Evolutionary conservation across 1,140 invertebrate genomes (phyloP).

Genomic region (Lepidotrigona ventralis): DNA sequence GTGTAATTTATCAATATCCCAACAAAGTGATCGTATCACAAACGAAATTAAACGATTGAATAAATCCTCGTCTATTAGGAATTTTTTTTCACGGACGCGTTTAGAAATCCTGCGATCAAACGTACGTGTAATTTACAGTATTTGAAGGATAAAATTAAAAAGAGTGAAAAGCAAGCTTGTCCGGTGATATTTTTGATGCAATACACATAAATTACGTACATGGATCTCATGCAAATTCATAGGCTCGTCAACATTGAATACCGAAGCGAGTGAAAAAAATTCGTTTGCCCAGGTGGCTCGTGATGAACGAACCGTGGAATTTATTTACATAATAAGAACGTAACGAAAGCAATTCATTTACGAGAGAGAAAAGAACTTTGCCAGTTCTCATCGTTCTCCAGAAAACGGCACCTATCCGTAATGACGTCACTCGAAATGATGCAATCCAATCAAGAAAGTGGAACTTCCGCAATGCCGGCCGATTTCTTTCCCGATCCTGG

Average conservation of each 20-base stretch:
- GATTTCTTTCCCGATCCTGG: background rate
- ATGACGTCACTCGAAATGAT: background rate
- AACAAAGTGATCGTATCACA: too few species aligned
- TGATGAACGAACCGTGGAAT: background rate
- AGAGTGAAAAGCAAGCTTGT: background rate
- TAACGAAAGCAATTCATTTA: background rate
- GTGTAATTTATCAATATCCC: too few species aligned
- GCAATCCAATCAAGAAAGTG: slow-evolving; percentile 1
- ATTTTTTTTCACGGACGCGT: too few species aligned
- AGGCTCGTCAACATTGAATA: background rate
- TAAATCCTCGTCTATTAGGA: too few species aligned
- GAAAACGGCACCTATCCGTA: background rate
- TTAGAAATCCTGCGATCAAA: too few species aligned
- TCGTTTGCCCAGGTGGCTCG: background rate
- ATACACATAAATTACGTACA: background rate
- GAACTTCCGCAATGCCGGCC: background rate
- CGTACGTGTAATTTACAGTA: too few species aligned
- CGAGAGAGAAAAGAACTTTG: background rate
- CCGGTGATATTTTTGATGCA: background rate
- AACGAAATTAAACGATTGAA: too few species aligned
- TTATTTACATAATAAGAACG: background rate
- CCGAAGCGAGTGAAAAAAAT: background rate
- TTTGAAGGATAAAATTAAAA: background rate
- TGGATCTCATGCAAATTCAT: background rate
- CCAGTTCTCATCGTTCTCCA: too few species aligned